Base-by-base conservation (phyloP, 2,888 invertebrate species). In the Bhutanitis thaidina region DNA sequence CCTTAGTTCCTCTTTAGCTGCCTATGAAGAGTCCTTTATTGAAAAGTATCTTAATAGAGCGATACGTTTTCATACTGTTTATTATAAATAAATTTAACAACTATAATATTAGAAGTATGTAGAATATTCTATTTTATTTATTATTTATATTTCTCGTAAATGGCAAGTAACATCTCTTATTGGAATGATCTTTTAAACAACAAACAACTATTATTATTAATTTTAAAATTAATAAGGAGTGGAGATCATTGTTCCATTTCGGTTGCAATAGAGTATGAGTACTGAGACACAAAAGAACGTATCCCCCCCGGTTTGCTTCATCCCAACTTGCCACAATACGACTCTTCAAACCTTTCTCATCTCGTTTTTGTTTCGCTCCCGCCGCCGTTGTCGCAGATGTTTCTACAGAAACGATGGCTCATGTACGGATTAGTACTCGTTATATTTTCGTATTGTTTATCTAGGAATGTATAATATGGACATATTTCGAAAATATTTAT, bases 271-370 rank as follows among this genome's bases (percentile, higher is more conserved):
- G 43, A 55, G 57, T 52, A 51, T 55, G 58, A 54, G 49, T 5
- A 43, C 56, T 54, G 53, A 47, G 54, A 54, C 45, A 61, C 57
- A 58, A 59, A 56, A 52, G 56, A 55, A 38, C 44, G 52, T 52
- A 61, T 25, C 64, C 65, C 57, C 65, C 53, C 58, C 58, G 67
- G 61, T 57, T 29, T 69, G 72, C 71, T 74, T 72, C 74, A 71
- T 74, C 71, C 69, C 76, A 81, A 83, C 74, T 82, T 79, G 66
- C 75, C 69, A 80, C 86, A 86, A 83, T 84, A 73, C 75, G 73
- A 77, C 76, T 78, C 74, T 73, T 77, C 77, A 71, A 85, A 82
- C 83, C 86, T 87, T 82, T 86, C 83, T 85, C 86, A 87, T 87
- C 80, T 76, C 75, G 87, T 86, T 86, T 87, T 87, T 87, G 87